phyloP scores from a whole-genome alignment of 2,888 invertebrate species.

The Frankliniella fusca region DNA sequence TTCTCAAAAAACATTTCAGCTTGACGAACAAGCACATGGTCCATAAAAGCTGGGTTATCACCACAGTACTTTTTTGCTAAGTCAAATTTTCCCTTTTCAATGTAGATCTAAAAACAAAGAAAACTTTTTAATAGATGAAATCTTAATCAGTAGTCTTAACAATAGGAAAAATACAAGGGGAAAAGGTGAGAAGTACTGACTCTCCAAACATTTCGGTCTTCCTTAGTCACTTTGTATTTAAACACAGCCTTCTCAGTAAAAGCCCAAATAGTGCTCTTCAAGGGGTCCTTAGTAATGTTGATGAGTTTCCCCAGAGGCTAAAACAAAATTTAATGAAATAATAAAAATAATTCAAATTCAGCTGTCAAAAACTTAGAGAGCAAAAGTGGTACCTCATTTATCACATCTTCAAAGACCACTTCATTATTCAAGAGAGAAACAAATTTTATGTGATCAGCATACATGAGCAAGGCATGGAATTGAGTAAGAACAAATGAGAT shows the following conservation, averaged over 20 bases:
- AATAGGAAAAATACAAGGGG: no score
- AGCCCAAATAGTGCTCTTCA: conserved; percentile 77
- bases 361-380: not conserved
- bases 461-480: conserved; percentile 83
- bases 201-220: conserved; percentile 82
- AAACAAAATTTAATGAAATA: conserved; percentile 30
- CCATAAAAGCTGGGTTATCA: conserved; percentile 73
- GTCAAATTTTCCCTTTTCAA: conserved; percentile 57
- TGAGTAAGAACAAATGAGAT: conserved; percentile 79
- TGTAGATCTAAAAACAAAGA: conserved; percentile 33
- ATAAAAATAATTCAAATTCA: not conserved
- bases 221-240: conserved; percentile 76
- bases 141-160: no score
- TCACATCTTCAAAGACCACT: conserved; percentile 78
- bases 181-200: not conserved
- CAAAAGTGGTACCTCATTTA: conserved; percentile 55
- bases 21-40: conserved; percentile 80
- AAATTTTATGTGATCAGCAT: conserved; percentile 75
- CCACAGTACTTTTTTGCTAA: conserved; percentile 79
- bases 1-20: conserved; percentile 79
- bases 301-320: conserved; percentile 70
- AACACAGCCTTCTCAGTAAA: conserved; percentile 80
- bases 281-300: conserved; percentile 74
- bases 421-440: conserved; percentile 81
- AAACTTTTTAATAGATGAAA: not conserved